These are phyloP conservation scores for Porites evermanni DNA, from an alignment of 92 coral and sea anemone species.

Conservation along the genomic window DNA sequence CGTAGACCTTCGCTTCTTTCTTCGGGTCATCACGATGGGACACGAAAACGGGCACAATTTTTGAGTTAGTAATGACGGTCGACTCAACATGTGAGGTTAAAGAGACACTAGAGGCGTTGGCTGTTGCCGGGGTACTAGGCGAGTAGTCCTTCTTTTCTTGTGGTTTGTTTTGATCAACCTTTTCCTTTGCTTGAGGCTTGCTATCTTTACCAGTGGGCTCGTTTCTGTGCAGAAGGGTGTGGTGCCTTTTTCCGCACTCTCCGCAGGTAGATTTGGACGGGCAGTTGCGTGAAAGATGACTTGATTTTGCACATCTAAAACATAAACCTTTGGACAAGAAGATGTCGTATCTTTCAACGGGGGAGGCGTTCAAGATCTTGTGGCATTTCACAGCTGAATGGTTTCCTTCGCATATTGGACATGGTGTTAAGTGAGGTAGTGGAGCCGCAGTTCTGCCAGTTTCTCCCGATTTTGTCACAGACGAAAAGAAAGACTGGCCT, in stretches of 20 bases:
- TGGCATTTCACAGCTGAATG: constrained; percentile 26
- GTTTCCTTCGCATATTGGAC: constrained; percentile 24
- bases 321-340: constrained; percentile 30
- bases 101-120: constrained; percentile 5
- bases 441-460: neutral
- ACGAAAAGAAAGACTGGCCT: too few relatives aligned
- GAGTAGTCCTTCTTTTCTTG: neutral
- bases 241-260: constrained; percentile 70
- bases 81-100: neutral
- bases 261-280: constrained; percentile 52
- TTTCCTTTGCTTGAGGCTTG: neutral
- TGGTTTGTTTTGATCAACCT: neutral
- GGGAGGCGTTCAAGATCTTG: constrained; percentile 6
- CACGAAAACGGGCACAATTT: constrained; percentile 22
- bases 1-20: constrained; percentile 28
- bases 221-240: constrained; percentile 65
- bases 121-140: neutral
- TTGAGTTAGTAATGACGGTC: constrained; percentile 17
- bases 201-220: constrained; percentile 29
- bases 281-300: constrained; percentile 31
- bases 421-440: neutral
- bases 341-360: constrained; percentile 25
- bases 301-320: constrained; percentile 37
- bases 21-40: constrained; percentile 35
- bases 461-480: neutral